Base-by-base conservation (phyloP, 2,113 vertebrate genomes). In the Elaphurus davidianus region DNA sequence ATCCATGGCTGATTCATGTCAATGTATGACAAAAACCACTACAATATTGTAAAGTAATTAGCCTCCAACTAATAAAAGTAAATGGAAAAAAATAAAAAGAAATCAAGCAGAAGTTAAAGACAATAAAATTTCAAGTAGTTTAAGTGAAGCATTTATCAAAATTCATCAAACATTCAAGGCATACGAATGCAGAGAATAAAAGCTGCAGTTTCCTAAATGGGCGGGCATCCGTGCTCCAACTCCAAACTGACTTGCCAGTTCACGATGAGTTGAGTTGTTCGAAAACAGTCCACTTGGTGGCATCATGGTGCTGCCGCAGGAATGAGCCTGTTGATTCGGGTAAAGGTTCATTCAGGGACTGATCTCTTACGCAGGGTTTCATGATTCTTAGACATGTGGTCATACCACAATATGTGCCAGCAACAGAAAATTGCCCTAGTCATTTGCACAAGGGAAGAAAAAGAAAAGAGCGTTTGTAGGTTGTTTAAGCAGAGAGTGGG, bases 281-380 rank as follows among this genome's bases (percentile, higher is more conserved):
- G 54, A 7, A 95, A 97, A 88, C 47, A 12, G 30, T 52, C 98
- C 98, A 98, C 98, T 94, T 88, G 98, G 94, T 98, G 98, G 97
- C 98, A 54, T 91, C 93, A 0, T 97, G 60, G 94, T 33, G 98
- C 98, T 79, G 93, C 96, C 9, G 55, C 95, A 91, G 45, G 85
- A 87, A 71, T 3, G 45, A 89, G 85, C 79, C 91, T 78, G 55
- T 87, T 30, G 90, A 1, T 93, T 40, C 45, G 64, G 71, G 55
- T 12, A 50, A 62, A 91, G 59, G 91, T 74, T 87, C 91, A 79
- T 54, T 55, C 71, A 71, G 78, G 83, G 78, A 40, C 71, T 55
- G 92, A 87, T 45, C 87, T 92, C 92, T 96, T 30, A 6, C 0
- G 92, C 36, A 85, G 67, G 67, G 82, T 96, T 98, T 97, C 88